Percentiles rank a stretch among this genome's conserved stretches.
Conservation (phyloP, 2,797 vertebrate species). For the Brachymystax lenok region DNA sequence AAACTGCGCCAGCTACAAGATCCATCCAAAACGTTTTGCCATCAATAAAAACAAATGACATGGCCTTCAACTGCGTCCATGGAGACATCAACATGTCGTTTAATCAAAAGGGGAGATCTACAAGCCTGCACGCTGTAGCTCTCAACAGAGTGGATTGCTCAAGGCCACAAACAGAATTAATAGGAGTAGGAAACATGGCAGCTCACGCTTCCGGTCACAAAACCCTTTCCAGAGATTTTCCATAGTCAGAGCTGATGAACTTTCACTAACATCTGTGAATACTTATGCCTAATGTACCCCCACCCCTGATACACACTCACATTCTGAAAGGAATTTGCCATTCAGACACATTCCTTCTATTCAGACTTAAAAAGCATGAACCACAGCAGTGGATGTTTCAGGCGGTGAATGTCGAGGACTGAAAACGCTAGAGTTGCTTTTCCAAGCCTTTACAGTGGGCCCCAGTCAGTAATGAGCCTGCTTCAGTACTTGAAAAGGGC, state of each 20-base stretch:
- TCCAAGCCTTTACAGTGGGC: slow-evolving; percentile 58
- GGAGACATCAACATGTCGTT: slow-evolving; percentile 20
- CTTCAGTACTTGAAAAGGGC: slow-evolving; percentile 41
- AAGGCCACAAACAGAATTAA: slow-evolving; percentile 66
- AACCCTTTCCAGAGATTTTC: slow-evolving; percentile 71
- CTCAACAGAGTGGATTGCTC: slow-evolving; percentile 42
- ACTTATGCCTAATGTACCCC: slow-evolving; percentile 75
- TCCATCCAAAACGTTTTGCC: background rate
- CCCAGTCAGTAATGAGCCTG: slow-evolving; percentile 53
- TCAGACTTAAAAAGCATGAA: slow-evolving; percentile 70
- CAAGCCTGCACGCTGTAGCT: slow-evolving; percentile 37
- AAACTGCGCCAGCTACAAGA: background rate
- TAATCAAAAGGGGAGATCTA: slow-evolving; percentile 32
- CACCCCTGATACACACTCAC: slow-evolving; percentile 64
- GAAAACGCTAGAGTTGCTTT: slow-evolving; percentile 59
- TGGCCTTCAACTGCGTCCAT: slow-evolving; percentile 15
- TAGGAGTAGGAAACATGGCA: slow-evolving; percentile 60
- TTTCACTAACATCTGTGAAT: slow-evolving; percentile 80
- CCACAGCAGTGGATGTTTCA: slow-evolving; percentile 73
- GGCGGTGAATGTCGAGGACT: slow-evolving; percentile 41
- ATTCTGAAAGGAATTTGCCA: slow-evolving; percentile 70
- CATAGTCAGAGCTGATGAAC: slow-evolving; percentile 70
- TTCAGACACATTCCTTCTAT: slow-evolving; percentile 79
- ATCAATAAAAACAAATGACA: slow-evolving; percentile 23
- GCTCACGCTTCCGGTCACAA: slow-evolving; percentile 60